Percentiles rank a stretch among this genome's conserved stretches.
These are phyloP conservation scores for Dromius quadrimaculatus DNA, from an alignment of 2,888 invertebrate species.

Conservation along the genomic window DNA sequence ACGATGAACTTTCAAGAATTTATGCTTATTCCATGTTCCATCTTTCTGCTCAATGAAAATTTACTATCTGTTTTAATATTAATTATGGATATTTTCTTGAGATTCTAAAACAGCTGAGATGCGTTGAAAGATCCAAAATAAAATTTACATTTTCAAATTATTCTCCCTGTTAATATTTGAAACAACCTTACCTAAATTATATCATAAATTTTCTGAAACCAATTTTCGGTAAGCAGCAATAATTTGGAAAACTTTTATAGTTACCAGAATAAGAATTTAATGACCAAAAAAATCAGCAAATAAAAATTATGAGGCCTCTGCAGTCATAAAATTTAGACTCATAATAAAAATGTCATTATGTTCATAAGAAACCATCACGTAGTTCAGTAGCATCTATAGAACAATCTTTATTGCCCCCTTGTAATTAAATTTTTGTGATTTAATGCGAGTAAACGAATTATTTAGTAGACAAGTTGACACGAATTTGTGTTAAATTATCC, in stretches of 20 bases:
- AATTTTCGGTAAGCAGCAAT: no score
- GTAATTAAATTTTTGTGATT: conserved; percentile 39
- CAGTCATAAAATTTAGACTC: conserved; percentile 15
- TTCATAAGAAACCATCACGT: conserved; percentile 16
- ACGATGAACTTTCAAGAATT: conserved; percentile 6
- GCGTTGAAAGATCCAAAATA: not conserved
- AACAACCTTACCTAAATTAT: no score
- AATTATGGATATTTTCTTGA: not conserved
- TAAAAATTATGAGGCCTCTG: conserved; percentile 12
- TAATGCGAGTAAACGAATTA: conserved; percentile 22
- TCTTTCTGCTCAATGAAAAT: not conserved
- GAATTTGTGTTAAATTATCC: conserved; percentile 26
- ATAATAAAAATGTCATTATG: conserved; percentile 34
- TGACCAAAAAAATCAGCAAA: conserved; percentile 9
- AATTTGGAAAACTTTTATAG: not conserved
- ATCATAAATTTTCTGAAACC: no score
- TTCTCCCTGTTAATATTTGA: no score
- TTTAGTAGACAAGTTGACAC: conserved; percentile 35
- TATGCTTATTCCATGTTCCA: conserved; percentile 14
- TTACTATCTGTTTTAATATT: not conserved
- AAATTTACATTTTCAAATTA: no score
- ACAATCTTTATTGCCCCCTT: conserved; percentile 6
- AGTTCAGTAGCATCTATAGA: conserved; percentile 13
- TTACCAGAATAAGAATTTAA: conserved; percentile 17
- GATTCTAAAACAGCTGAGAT: not conserved